These are phyloP conservation scores for Dasyornis broadbenti DNA, from an alignment of 2,113 vertebrate species.

Conservation along the genomic window DNA sequence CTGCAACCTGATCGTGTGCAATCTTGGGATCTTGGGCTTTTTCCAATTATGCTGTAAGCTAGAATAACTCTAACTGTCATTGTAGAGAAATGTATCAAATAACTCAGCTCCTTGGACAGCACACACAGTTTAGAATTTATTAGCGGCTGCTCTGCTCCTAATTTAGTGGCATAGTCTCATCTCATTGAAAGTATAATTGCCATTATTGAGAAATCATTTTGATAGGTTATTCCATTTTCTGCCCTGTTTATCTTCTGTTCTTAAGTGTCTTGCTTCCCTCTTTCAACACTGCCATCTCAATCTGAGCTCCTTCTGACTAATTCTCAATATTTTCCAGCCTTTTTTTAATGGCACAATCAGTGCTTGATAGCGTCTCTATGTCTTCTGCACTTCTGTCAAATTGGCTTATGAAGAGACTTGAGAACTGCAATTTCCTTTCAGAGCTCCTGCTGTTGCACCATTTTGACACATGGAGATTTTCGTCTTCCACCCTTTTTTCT, in stretches of 20 bases:
- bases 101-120: background rate
- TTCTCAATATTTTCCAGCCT: constrained; percentile 24
- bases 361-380: constrained; percentile 3
- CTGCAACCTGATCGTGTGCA: background rate
- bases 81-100: background rate
- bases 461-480: background rate
- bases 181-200: constrained; percentile 38
- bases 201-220: constrained; percentile 52
- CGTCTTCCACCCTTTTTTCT: background rate
- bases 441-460: constrained; percentile 7
- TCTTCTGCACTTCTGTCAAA: constrained; percentile 40
- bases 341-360: constrained; percentile 50
- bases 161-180: constrained; percentile 37
- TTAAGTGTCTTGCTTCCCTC: background rate
- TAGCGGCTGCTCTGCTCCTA: constrained; percentile 22
- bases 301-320: background rate
- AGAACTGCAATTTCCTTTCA: constrained; percentile 23
- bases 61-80: background rate
- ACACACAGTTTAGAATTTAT: background rate
- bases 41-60: background rate
- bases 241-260: constrained; percentile 31
- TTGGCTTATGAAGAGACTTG: constrained; percentile 11
- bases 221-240: constrained; percentile 43
- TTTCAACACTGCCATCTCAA: background rate
- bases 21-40: background rate